Percentiles rank a stretch among this genome's conserved stretches.
Conservation (phyloP, 2,797 vertebrate species). For the Galagoides demidoff region DNA sequence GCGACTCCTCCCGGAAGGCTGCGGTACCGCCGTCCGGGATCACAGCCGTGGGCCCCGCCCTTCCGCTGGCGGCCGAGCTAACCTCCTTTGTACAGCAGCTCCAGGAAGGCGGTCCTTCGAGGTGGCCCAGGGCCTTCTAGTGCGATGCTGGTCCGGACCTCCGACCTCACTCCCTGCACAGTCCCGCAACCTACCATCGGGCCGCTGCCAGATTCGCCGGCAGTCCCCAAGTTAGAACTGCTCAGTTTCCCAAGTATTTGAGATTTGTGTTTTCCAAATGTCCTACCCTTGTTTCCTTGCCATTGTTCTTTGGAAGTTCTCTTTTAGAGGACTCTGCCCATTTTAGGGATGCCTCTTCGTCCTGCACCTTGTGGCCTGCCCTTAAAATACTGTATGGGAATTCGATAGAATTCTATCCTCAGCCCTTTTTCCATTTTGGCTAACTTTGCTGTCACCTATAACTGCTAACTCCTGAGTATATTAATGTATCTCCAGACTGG, state of each 20-base stretch:
- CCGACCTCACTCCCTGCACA: not conserved
- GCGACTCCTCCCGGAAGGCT: fast-evolving
- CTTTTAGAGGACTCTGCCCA: not conserved
- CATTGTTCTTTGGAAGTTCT: not conserved
- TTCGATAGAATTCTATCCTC: not conserved
- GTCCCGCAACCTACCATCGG: not conserved
- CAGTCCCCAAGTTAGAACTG: not conserved
- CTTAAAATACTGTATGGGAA: not conserved
- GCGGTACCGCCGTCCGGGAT: not conserved
- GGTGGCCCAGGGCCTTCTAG: not conserved
- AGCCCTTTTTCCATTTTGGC: not conserved
- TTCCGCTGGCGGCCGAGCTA: not conserved
- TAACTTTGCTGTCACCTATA: not conserved
- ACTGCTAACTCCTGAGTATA: not conserved
- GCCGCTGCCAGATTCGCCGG: not conserved
- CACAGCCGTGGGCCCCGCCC: not conserved
- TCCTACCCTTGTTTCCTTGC: not conserved
- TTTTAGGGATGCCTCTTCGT: not conserved
- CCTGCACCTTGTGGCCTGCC: not conserved
- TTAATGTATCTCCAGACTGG: not conserved
- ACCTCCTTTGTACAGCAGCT: not conserved
- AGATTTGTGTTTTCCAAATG: not conserved
- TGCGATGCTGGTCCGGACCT: not conserved
- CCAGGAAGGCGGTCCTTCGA: not conserved
- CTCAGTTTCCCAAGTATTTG: too few species aligned